Conservation (phyloP, 1,140 invertebrate genomes). For the Zaprionus camerounensis region DNA sequence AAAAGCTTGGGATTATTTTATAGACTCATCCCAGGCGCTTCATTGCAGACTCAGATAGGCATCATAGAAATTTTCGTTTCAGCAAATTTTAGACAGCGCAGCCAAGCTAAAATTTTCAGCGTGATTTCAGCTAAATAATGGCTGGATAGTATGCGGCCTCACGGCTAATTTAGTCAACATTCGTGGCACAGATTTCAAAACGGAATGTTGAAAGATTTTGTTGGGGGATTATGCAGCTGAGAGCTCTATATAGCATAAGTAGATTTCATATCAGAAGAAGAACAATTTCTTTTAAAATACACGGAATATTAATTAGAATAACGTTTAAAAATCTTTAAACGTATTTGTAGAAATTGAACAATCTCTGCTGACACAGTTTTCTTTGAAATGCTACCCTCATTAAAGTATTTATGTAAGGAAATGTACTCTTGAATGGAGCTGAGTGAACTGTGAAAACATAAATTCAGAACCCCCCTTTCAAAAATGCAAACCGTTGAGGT, state of each 20-base stretch:
- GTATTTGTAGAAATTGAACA: background rate
- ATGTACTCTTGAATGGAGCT: background rate
- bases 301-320: background rate
- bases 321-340: background rate
- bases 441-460: background rate
- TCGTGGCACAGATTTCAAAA: constrained; percentile 7
- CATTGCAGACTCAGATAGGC: constrained; percentile 25
- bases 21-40: constrained; percentile 27
- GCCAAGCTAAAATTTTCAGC: constrained; percentile 37
- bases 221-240: background rate
- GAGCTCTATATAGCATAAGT: background rate
- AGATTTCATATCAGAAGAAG: background rate
- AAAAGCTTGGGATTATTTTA: constrained; percentile 42
- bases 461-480: constrained; percentile 5
- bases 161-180: constrained; percentile 42
- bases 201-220: constrained; percentile 15
- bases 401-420: background rate
- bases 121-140: constrained; percentile 45
- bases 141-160: constrained; percentile 23
- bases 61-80: constrained; percentile 49
- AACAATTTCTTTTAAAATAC: background rate
- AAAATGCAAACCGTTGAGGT: background rate
- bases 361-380: background rate
- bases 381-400: too few relatives aligned
- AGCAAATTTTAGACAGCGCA: constrained; percentile 28